Evolutionary conservation across 2,113 vertebrate species (phyloP).

Genomic region (Ploceus nigricollis): DNA sequence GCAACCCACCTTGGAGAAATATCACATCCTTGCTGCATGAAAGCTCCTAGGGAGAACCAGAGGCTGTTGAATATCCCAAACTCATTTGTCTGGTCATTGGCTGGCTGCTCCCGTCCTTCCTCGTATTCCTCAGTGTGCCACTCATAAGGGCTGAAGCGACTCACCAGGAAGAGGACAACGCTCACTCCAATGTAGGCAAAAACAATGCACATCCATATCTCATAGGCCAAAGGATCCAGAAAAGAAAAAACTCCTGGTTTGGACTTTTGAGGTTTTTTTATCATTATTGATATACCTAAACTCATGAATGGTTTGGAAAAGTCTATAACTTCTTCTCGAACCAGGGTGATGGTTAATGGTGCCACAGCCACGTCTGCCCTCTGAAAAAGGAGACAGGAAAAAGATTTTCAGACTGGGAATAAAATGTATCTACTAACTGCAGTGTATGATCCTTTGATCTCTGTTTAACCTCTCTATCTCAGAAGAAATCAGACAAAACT

Average conservation of each 20-base stretch:
- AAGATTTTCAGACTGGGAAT: not conserved
- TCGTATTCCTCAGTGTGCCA: conserved; percentile 96
- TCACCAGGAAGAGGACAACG: conserved; percentile 97
- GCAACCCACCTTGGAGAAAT: conserved; percentile 93
- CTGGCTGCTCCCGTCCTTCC: conserved; percentile 85
- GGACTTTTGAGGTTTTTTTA: conserved; percentile 98
- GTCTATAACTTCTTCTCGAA: conserved; percentile 97
- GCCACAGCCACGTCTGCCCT: conserved; percentile 96
- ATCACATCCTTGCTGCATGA: conserved; percentile 99
- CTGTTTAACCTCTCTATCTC: not conserved
- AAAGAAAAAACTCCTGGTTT: conserved; percentile 98
- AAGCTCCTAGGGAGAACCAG: conserved; percentile 97
- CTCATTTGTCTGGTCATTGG: conserved; percentile 88
- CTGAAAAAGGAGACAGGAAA: conserved; percentile 69
- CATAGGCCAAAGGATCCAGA: conserved; percentile 95
- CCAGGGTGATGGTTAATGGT: conserved; percentile 95
- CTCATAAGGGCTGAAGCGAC: conserved; percentile 97
- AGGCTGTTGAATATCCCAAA: conserved; percentile 99
- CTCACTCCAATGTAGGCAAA: conserved; percentile 99
- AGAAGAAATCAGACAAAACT: not conserved
- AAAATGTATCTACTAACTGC: not conserved
- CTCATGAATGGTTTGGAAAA: conserved; percentile 99
- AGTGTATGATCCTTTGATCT: not conserved
- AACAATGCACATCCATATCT: conserved; percentile 99
- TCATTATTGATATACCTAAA: conserved; percentile 98